Evolutionary conservation across 2,113 vertebrate genomes (phyloP), one percentile per base, ranked within the genome.

Genomic region (Orientallactaga bullata): DNA sequence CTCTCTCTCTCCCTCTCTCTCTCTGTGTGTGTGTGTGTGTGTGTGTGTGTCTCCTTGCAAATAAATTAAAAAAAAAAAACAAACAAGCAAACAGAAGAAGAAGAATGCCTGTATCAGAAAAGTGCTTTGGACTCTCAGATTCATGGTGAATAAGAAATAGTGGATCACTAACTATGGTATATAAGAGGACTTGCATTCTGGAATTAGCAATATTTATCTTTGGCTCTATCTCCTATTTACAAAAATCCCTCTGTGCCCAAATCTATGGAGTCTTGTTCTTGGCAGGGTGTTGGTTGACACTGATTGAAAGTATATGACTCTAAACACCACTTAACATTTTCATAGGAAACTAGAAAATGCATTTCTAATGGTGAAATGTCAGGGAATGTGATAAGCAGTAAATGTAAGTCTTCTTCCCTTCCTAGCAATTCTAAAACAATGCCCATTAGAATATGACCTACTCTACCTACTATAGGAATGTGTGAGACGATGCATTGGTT

Each of bases 311-410:
- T 16, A 76, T 85, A 88, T 16, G n/a, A 18, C 15, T 77, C 68
- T 79, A 66, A 69, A 77, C 2, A 72, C 5, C 74, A 58, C 42
- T n/a, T 71, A 85, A 47, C 6, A 85, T 39, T 92, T 89, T 90
- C 47, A 88, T 32, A 81, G 37, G 23, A 87, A 77, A 66, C 7
- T 72, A 80, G 39, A 42, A 94, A 90, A 88, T 82, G 15, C 39
- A 85, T 65, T 23, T 82, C 78, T 60, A 87, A 76, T 85, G 71
- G 15, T 72, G 21, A 90, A 88, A 81, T 81, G 7, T 61, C 68
- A 88, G 26, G 10, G 18, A 80, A 80, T 80, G 60, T 60, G 35
- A 79, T 3, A 69, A 89, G 4, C 51, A 86, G 15, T 84, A 81
- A 85, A 61, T 83, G 12, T 42, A 65, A 74, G 35, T 61, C 16